Conservation (phyloP, 2,113 vertebrate genomes). For the Nesospiza acunhae region DNA sequence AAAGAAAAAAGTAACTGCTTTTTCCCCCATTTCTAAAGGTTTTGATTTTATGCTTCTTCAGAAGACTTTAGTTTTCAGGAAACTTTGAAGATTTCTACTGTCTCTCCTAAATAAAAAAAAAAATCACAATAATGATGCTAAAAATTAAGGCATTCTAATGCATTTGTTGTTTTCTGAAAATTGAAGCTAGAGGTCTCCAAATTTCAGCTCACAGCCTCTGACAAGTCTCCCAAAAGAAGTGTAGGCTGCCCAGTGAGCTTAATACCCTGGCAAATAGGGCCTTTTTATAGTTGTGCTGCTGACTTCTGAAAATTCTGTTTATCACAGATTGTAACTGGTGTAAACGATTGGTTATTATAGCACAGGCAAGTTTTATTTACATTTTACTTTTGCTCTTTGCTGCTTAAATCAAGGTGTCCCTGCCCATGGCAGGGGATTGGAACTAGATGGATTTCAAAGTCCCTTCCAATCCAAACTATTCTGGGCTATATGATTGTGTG, state of each 20-base stretch:
- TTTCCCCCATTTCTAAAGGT: accelerated
- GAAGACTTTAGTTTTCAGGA: not conserved
- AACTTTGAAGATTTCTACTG: not conserved
- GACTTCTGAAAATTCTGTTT: not conserved
- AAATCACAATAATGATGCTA: not conserved
- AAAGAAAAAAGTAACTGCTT: not conserved
- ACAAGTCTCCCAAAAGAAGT: not conserved
- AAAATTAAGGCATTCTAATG: not conserved
- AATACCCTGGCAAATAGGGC: not conserved
- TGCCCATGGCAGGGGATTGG: not conserved
- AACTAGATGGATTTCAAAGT: not conserved
- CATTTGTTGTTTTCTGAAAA: not conserved
- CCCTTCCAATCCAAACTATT: not conserved
- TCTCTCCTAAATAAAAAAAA: not conserved
- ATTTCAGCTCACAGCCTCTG: not conserved
- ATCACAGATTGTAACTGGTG: not conserved
- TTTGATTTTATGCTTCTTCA: not conserved
- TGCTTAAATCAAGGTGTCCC: not conserved
- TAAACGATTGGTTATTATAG: not conserved
- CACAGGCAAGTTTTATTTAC: not conserved
- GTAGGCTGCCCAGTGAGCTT: not conserved
- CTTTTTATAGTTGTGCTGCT: not conserved
- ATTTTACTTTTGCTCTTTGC: not conserved
- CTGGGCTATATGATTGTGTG: not conserved
- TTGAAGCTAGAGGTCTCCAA: not conserved